Evolutionary conservation across 2,113 vertebrate genomes (phyloP), one percentile per base, ranked within the genome.

Genomic region (Globicephala melas): DNA sequence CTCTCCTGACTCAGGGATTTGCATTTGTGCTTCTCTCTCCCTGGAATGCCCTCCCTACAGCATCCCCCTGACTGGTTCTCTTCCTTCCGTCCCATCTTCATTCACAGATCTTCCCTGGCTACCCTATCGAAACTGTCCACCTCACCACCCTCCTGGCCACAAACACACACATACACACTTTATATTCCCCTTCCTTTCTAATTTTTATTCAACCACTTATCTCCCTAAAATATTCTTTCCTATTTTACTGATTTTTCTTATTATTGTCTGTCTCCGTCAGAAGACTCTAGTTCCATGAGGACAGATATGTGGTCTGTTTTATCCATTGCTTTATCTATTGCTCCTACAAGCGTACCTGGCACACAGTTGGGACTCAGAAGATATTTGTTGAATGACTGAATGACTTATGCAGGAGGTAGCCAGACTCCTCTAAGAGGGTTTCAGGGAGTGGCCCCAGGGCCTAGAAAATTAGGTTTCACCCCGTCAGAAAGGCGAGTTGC

Each of bases 161-260:
- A 55, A 6, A 65, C n/a, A 80, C 9, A 47, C 14, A 41, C 1
- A 0, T 41, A 17, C 11, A 17, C 8, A 8, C 3, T 62, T 58
- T 67, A 17, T n/a, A 33, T 5, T 26, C 63, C 11, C 14, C 33
- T 81, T 26, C 20, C 20, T 53, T 63, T 18, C 60, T 60, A 8
- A 36, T 85, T 96, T 93, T 89, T 33, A 28, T 89, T 60, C n/a
- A 68, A 53, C 41, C 15, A 41, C 41, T 18, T 68, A 31, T 71
- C 44, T 94, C 55, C 65, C 36, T 79, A 68, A 87, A 91, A 36
- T 28, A 47, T 17, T 79, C 17, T 81, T 8, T 63, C 25, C 7
- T 53, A 55, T 55, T 87, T 67, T 36, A 33, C 31, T 62, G 55
- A 17, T 36, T 36, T 83, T 58, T 73, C 18, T 73, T 71, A 8